Percentiles rank a stretch among this genome's conserved stretches.
These are phyloP conservation scores for Cataglyphis albicans DNA, from an alignment of 2,888 invertebrate genomes.

Conservation along the genomic window DNA sequence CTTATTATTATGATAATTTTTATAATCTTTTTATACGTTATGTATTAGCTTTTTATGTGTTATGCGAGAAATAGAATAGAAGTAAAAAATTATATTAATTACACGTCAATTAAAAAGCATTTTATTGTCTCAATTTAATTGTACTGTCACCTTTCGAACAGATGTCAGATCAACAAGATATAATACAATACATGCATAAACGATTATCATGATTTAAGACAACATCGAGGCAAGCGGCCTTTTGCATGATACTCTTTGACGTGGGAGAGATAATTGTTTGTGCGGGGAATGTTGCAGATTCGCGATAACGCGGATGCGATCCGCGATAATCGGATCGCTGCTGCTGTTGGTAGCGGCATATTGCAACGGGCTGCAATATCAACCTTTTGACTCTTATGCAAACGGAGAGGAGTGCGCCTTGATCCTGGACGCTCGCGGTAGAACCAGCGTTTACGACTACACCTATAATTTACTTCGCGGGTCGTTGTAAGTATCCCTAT, in stretches of 20 bases:
- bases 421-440: conserved; percentile 91
- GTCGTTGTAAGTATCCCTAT: conserved; percentile 90
- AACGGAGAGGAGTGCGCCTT: conserved; percentile 91
- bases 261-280: conserved; percentile 32
- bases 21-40: neutral
- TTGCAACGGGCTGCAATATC: conserved; percentile 79
- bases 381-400: conserved; percentile 78
- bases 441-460: conserved; percentile 94
- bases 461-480: conserved; percentile 94
- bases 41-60: neutral
- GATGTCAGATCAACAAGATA: neutral
- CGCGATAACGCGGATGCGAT: conserved; percentile 72
- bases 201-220: conserved; percentile 13
- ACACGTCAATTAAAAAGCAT: neutral
- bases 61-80: neutral
- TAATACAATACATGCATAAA: neutral
- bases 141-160: neutral
- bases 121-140: neutral
- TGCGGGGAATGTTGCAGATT: conserved; percentile 75
- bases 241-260: neutral
- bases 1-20: neutral
- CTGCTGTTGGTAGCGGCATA: conserved; percentile 62
- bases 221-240: too few relatives aligned
- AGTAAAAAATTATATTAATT: neutral
- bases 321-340: conserved; percentile 70